Evolutionary conservation across 2,113 vertebrate species (phyloP).

Genomic region (Eudyptes chrysolophus): DNA sequence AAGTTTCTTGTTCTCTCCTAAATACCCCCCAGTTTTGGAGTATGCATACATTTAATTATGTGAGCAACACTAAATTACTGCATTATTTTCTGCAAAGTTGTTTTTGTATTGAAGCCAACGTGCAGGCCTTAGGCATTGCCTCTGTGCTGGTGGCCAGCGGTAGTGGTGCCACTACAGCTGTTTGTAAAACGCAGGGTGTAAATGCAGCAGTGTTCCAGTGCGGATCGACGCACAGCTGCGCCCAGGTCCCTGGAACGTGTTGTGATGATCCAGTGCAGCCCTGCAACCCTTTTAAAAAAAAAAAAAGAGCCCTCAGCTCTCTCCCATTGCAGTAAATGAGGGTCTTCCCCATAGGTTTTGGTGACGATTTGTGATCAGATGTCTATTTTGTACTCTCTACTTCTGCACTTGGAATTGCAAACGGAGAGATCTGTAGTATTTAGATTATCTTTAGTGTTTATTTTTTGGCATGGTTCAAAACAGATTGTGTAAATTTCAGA

Average conservation of each 20-base stretch:
- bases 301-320: background rate
- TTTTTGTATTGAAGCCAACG: conserved; percentile 27
- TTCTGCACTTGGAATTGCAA: background rate
- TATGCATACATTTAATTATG: conserved; percentile 51
- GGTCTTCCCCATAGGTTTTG: background rate
- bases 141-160: background rate
- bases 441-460: background rate
- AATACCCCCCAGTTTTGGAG: conserved; percentile 3
- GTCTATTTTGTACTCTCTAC: background rate
- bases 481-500: background rate
- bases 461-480: conserved; percentile 39
- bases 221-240: background rate
- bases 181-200: background rate
- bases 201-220: background rate
- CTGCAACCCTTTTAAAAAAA: background rate
- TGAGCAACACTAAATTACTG: conserved; percentile 13
- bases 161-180: background rate
- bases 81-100: conserved; percentile 1
- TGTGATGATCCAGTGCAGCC: background rate
- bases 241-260: background rate
- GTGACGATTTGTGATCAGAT: background rate
- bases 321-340: background rate
- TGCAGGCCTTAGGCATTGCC: background rate
- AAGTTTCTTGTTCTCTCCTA: conserved; percentile 64
- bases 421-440: background rate